These are phyloP conservation scores for Sebastes variabilis DNA, from an alignment of 2,797 vertebrate genomes.

Conservation along the genomic window DNA sequence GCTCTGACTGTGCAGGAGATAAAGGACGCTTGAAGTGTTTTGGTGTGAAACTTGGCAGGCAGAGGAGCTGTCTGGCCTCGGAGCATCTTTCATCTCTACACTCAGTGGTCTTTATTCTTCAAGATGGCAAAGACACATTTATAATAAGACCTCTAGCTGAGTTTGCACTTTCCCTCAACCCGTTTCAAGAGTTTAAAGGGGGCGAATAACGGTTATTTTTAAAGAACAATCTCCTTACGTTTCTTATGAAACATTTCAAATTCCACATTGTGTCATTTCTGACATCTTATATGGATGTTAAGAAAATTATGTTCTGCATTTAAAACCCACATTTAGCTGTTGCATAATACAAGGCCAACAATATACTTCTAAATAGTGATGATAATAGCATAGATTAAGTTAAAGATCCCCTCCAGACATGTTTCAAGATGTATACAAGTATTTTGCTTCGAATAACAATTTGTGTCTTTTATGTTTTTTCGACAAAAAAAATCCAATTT, in stretches of 20 bases:
- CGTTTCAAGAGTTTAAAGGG: not conserved
- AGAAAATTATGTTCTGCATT: not conserved
- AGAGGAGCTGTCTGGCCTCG: not conserved
- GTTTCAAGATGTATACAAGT: not conserved
- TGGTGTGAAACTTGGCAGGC: conserved; percentile 32
- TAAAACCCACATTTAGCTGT: not conserved
- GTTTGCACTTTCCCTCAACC: conserved; percentile 2
- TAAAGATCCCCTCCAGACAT: not conserved
- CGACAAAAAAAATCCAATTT: not conserved
- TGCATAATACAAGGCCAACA: not conserved
- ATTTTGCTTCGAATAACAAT: not conserved
- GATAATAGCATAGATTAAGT: not conserved
- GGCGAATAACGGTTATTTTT: not conserved
- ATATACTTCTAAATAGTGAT: not conserved
- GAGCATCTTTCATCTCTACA: conserved; percentile 35
- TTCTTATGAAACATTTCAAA: not conserved
- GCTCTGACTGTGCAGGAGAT: conserved; percentile 20
- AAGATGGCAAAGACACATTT: conserved; percentile 23
- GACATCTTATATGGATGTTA: not conserved
- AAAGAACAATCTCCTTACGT: not conserved
- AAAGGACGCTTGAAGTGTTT: conserved; percentile 16
- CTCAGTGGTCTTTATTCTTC: conserved; percentile 26
- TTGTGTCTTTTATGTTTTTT: not conserved
- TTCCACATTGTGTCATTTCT: not conserved
- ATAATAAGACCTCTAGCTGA: conserved; percentile 12